These are phyloP conservation scores for Mimachlamys varia DNA, from an alignment of 2,888 invertebrate species.

Conservation along the genomic window DNA sequence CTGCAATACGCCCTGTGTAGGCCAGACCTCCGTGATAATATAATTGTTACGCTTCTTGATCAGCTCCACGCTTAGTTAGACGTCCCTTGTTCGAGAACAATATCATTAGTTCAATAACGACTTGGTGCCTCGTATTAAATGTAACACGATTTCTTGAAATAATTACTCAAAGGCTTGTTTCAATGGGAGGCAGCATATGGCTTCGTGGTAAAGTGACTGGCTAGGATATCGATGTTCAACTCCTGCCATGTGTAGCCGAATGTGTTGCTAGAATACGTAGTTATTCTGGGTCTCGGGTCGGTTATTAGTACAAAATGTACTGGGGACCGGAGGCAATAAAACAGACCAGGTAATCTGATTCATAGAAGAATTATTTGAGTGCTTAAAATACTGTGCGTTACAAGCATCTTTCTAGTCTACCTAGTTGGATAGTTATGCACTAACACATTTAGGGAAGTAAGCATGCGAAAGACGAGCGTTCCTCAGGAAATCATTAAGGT, in stretches of 20 bases:
- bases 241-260: background rate
- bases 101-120: background rate
- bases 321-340: no score
- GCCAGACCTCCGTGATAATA: constrained; percentile 4
- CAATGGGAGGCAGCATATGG: background rate
- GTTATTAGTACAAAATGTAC: no score
- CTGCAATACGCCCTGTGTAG: background rate
- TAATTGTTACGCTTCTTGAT: constrained; percentile 14
- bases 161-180: background rate
- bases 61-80: background rate
- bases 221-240: background rate
- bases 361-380: no score
- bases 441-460: no score
- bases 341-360: no score
- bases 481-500: no score
- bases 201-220: background rate
- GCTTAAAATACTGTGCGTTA: no score
- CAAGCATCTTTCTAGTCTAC: no score
- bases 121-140: background rate
- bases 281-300: no score
- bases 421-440: no score
- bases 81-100: background rate
- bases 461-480: no score
- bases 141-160: constrained; percentile 18
- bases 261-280: background rate